Base-by-base conservation (phyloP, 2,113 vertebrate species). In the Oxyruncus cristatus region DNA sequence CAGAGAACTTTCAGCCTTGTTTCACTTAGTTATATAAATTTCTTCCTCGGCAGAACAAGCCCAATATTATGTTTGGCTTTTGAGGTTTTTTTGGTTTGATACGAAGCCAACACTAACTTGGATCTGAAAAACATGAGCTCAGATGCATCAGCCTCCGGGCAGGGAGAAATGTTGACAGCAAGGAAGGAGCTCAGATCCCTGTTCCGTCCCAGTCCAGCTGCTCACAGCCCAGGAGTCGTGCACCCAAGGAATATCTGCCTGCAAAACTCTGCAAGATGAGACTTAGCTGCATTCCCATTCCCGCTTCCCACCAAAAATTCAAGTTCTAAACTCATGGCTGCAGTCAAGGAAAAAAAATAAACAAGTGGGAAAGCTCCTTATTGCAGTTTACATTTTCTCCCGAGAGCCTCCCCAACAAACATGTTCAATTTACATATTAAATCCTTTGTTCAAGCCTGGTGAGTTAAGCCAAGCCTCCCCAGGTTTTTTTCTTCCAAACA, bases 21-120 rank as follows among this genome's bases (percentile, higher is more conserved):
- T 97, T 96, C 87, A 84, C 47, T 95, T 92, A 91, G 82, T 91
- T 94, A 85, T 78, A 95, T 94, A 93, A 91, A 96, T 96, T 84
- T 96, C 92, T 94, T 96, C 95, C 94, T 95, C 80, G 44, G 88
- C 88, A 95, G 94, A 95, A 88, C 91, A 91, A 95, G 75, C 28
- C 67, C 84, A 89, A 96, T 91, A 91, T 95, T 95, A 93, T 95
- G 82, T 92, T 96, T 95, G 92, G 96, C 94, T 97, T 96, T 92
- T 96, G 95, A 93, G 94, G 80, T 71, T 96, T 97, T 92, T 92
- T 66, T 56, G 89, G 91, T 88, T 92, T 96, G 96, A 95, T 91
- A 92, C 17, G 21, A 80, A 92, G 92, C 94, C 93, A 94, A 96
- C 18, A 77, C 84, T 94, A 97, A 96, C 94, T 92, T 84, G 85